A percentile compares a stretch with the other conserved stretches of the same genome.
Evolutionary conservation across 2,113 vertebrate genomes (phyloP).

Genomic region (Chlorodrepanis virens): DNA sequence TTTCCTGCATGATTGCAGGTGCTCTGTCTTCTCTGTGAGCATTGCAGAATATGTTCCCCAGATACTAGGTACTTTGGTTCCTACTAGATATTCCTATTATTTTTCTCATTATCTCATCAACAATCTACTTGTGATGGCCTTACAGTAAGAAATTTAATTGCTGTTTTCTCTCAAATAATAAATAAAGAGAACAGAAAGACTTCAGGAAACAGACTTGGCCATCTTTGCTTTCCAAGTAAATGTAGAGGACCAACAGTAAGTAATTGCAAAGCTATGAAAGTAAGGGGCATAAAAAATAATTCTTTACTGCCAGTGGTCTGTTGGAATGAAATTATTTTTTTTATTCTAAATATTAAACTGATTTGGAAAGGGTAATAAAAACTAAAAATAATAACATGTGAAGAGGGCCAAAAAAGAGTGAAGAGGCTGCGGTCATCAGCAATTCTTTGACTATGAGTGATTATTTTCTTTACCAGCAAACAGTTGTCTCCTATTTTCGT

Average conservation of each 20-base stretch:
- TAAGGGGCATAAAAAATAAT: neutral
- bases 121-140: neutral
- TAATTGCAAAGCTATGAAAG: neutral
- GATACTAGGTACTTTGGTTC: neutral
- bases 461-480: neutral
- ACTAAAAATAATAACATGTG: accelerated
- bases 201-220: neutral
- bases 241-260: neutral
- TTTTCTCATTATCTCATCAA: neutral
- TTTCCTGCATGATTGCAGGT: neutral
- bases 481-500: neutral
- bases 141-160: neutral
- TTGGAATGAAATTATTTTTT: neutral
- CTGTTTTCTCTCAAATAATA: neutral
- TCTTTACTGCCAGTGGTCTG: neutral
- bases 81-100: neutral
- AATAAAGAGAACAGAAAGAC: neutral
- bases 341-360: neutral
- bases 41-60: neutral
- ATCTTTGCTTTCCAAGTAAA: neutral
- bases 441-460: neutral
- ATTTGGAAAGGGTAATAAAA: neutral
- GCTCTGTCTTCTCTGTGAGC: neutral
- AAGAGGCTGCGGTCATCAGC: neutral
- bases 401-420: too few species aligned